phyloP scores from a whole-genome alignment of 2,888 invertebrate genomes.

The Drosophila fulvimacula region DNA sequence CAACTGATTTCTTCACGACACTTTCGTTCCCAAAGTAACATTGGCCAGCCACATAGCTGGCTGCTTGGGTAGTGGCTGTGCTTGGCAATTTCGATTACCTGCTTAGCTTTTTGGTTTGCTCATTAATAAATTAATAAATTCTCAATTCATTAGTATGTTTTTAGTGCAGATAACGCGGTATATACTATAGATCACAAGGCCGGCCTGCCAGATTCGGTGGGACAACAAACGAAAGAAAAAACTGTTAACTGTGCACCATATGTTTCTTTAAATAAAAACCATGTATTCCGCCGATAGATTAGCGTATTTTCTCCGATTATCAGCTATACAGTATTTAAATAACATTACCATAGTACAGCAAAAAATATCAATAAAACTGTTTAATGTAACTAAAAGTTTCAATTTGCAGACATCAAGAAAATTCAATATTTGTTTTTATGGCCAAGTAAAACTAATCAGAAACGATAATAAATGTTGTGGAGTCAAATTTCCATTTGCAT shows the following conservation, averaged over 20 bases:
- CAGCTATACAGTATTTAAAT: slow-evolving; percentile 42
- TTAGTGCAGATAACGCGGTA: slow-evolving; percentile 25
- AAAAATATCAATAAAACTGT: background rate
- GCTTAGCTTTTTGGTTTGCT: slow-evolving; percentile 17
- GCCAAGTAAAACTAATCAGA: background rate
- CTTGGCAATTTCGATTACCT: slow-evolving; percentile 24
- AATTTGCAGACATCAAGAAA: background rate
- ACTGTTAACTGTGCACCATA: slow-evolving; percentile 20
- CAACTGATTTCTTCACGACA: slow-evolving; percentile 42
- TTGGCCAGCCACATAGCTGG: slow-evolving; percentile 16
- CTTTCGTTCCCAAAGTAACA: slow-evolving; percentile 44
- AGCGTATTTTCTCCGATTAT: slow-evolving; percentile 33
- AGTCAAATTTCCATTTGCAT: background rate
- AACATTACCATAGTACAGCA: background rate
- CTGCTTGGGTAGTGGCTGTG: background rate
- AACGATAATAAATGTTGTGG: background rate
- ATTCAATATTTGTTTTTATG: background rate
- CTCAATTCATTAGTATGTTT: slow-evolving; percentile 43
- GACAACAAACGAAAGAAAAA: slow-evolving; percentile 29
- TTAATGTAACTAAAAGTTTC: background rate
- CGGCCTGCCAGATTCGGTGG: slow-evolving; percentile 24
- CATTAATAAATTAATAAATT: slow-evolving; percentile 48
- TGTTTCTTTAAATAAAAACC: slow-evolving; percentile 65
- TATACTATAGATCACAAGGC: slow-evolving; percentile 49
- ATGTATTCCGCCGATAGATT: slow-evolving; percentile 37